Evolutionary conservation across 2,888 invertebrate species (phyloP).

Genomic region (Leptinotarsa rubiginosa): DNA sequence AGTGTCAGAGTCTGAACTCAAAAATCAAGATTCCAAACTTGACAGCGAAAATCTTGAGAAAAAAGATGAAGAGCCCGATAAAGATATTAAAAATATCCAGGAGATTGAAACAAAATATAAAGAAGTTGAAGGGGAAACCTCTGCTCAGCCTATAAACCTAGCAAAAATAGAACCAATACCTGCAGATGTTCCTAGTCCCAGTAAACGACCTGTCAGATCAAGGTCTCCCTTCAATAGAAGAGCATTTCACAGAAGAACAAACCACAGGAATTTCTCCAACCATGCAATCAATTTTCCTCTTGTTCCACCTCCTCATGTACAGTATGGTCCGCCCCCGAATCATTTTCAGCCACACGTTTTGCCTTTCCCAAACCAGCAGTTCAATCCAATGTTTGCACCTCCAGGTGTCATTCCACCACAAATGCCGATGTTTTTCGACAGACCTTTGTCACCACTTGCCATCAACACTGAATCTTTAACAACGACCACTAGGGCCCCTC

Average conservation of each 20-base stretch:
- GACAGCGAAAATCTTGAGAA: constrained; percentile 32
- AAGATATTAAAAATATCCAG: background rate
- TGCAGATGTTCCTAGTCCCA: constrained; percentile 44
- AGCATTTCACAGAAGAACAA: constrained; percentile 25
- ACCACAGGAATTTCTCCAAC: constrained; percentile 30
- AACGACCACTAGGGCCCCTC: constrained; percentile 59
- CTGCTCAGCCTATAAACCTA: too few relatives aligned
- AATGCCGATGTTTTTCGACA: constrained; percentile 50
- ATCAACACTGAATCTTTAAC: constrained; percentile 59
- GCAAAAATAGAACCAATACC: constrained; percentile 32
- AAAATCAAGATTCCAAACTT: constrained; percentile 32
- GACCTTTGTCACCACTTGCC: constrained; percentile 60
- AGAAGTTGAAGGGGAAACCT: background rate
- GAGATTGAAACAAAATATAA: constrained; percentile 11
- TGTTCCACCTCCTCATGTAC: background rate
- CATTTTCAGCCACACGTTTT: constrained; percentile 31
- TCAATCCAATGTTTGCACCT: constrained; percentile 32
- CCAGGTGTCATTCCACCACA: constrained; percentile 42
- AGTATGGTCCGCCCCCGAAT: constrained; percentile 18
- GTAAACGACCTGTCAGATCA: constrained; percentile 34
- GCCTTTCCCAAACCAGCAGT: constrained; percentile 34
- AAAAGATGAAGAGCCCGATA: background rate
- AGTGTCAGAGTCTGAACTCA: constrained; percentile 25
- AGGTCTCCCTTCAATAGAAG: constrained; percentile 36
- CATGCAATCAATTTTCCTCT: constrained; percentile 4